Evolutionary conservation across 2,888 invertebrate species (phyloP).

Genomic region (Nephrotoma flavescens): DNA sequence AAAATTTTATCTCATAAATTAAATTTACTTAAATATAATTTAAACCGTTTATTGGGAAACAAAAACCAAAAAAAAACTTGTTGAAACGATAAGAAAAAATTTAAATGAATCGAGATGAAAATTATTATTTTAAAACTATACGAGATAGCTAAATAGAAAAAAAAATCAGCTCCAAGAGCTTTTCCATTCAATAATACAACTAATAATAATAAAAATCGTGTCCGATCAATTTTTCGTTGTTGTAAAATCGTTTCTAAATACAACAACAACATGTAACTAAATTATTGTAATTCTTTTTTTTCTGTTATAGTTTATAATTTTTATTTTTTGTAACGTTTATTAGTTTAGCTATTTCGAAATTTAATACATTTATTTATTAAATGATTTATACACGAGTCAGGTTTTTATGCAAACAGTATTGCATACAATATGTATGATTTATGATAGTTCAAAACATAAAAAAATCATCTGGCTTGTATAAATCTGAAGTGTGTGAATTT

Average conservation of each 20-base stretch:
- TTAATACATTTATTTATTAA: background rate
- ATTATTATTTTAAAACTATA: background rate
- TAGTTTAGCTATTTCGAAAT: background rate
- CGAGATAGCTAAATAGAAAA: background rate
- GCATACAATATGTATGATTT: background rate
- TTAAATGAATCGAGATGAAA: background rate
- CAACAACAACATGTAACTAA: background rate
- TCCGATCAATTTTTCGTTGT: background rate
- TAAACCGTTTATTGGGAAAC: background rate
- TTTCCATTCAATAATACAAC: background rate
- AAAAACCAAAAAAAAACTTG: background rate
- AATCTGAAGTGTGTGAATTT: background rate
- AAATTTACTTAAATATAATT: background rate
- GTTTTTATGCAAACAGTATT: background rate
- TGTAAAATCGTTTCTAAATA: background rate
- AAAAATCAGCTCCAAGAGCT: background rate
- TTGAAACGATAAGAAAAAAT: background rate
- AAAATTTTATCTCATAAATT: background rate
- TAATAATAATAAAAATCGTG: background rate
- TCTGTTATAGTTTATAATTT: background rate
- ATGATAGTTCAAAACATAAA: background rate
- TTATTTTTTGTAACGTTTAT: background rate
- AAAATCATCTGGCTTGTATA: background rate
- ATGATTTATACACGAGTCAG: background rate
- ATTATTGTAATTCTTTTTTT: background rate